Evolutionary conservation across 2,113 vertebrate species (phyloP), one percentile per base, ranked within the genome.

Genomic region (Aegithalos caudatus): DNA sequence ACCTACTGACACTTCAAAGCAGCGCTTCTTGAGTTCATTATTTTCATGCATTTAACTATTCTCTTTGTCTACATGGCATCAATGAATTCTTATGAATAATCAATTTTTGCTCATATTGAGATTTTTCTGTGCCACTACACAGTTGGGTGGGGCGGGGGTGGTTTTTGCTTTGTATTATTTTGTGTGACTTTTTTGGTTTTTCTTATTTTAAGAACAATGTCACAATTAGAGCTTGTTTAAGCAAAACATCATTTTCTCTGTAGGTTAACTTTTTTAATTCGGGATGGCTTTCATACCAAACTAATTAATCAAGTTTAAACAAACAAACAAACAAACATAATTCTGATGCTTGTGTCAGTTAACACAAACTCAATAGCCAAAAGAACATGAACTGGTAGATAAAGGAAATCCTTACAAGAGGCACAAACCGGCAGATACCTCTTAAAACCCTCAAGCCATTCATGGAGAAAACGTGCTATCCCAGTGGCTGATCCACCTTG

Each of bases 1-100:
- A 47, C 50, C 31, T 69, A 48, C 58, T 84, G 83, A 74, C 72
- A 71, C 64, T 92, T 78, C 72, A 86, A 95, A 91, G 77, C 16
- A 66, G 38, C n/a, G n/a, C n/a, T 27, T 25, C 11, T 67, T 81
- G 77, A 38, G 23, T 57, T 95, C 24, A 25, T 89, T 85, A 47
- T 60, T 87, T 45, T 74, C 19, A 60, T 19, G 8, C 11, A 60
- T 67, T 89, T 73, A 80, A 77, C 8, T 61, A 84, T 83, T 86
- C 70, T 72, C 65, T 95, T 58, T 87, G 60, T 50, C 54, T 73
- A 78, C 6, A 37, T 5, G 4, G 25, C 38, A 85, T 60, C 29
- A 40, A 13, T 29, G 45, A 69, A 51, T 77, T 83, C 48, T 88
- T 44, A 53, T 3, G 24, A 42, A 54, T 14, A 71, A 61, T 71